A percentile compares a stretch with the other conserved stretches of the same genome.
phyloP scores from a whole-genome alignment of 1,140 invertebrate genomes.

The Hydropsyche tenuis region DNA sequence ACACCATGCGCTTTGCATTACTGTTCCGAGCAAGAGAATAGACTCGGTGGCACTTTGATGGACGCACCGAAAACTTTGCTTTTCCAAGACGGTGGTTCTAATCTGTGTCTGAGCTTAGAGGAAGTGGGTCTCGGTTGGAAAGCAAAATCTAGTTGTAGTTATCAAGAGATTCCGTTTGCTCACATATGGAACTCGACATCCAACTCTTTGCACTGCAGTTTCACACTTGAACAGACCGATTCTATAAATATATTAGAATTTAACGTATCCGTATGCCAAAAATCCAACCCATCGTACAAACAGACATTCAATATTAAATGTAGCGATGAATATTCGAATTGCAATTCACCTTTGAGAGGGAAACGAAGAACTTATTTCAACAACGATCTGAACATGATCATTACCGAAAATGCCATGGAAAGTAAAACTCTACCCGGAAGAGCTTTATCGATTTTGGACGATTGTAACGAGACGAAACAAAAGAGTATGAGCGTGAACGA shows the following conservation, averaged over 20 bases:
- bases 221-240: constrained; percentile 76
- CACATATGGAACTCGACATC: constrained; percentile 88
- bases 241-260: constrained; percentile 60
- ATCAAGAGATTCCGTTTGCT: constrained; percentile 89
- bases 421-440: constrained; percentile 43
- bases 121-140: constrained; percentile 76
- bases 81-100: constrained; percentile 87
- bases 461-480: constrained; percentile 40
- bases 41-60: constrained; percentile 81
- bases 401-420: constrained; percentile 44
- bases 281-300: constrained; percentile 59
- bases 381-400: constrained; percentile 44
- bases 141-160: constrained; percentile 80
- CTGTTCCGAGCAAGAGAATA: constrained; percentile 76
- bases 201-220: constrained; percentile 80
- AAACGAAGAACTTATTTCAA: constrained; percentile 43
- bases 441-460: constrained; percentile 34
- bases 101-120: constrained; percentile 74
- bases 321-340: constrained; percentile 57
- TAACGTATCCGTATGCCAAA: constrained; percentile 59
- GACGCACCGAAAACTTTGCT: constrained; percentile 87
- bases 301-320: constrained; percentile 61
- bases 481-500: constrained; percentile 54
- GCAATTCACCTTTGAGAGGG: constrained; percentile 52
- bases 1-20: constrained; percentile 88